Base-by-base conservation (phyloP, 2,113 vertebrate species). In the Anhinga rufa region DNA sequence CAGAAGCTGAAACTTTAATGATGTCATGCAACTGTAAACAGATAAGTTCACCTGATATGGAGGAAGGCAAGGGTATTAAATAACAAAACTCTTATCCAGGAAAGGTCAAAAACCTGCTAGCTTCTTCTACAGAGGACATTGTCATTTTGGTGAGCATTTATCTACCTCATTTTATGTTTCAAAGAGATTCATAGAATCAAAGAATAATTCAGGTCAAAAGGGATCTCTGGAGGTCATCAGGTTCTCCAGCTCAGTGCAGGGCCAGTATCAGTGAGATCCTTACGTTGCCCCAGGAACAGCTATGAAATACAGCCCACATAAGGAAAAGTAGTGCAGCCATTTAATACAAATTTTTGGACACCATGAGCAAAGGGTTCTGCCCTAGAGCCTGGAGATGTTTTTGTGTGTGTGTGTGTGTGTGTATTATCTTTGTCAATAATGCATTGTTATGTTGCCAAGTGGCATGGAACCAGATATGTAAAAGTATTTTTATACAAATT, bases 1-100 rank as follows among this genome's bases (percentile, higher is more conserved):
- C 90, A 90, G 72, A 87, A 74, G 83, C 62, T 97, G 84, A 98
- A 97, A 97, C 36, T 94, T 95, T 97, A 97, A 97, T 89, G 92
- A 84, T 80, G 65, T 95, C 84, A 87, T 83, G 91, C 92, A 96
- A 94, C 68, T 48, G 31, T 36, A 85, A 94, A 75, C 54, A 69
- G 52, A 88, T 76, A 90, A 80, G 54, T 66, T 91, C 70, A 74
- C 89, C 72, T 90, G 88, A 94, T 96, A 95, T 4, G 44, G 70
- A 82, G 20, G 62, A 54, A 49, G 34, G 32, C 15, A 40, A 31
- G 11, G 44, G 16, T 92, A 81, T 93, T 94, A 88, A 96, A 81
- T 95, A 87, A 77, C 90, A 90, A 12, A 55, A 20, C 17, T 24
- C 58, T 49, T 55, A 66, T 26, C 66, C 32, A 66, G 24, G 32